Conservation (phyloP, 2,113 vertebrate species). For the Tamias sibiricus region DNA sequence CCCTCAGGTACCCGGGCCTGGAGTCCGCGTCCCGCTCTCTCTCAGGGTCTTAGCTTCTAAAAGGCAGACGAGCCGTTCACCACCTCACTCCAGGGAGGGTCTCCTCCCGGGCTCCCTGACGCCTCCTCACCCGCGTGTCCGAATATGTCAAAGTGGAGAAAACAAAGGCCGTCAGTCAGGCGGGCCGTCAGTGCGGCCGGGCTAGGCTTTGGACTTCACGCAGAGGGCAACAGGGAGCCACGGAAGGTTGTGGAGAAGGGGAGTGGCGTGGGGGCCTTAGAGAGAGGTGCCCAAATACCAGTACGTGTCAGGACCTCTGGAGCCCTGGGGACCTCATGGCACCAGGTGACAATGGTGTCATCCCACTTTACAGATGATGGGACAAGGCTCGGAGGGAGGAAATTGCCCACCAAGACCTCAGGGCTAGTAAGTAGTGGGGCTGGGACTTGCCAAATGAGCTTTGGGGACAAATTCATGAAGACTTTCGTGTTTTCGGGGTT, state of each 20-base stretch:
- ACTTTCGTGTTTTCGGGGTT: neutral
- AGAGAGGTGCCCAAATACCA: too few species aligned
- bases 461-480: neutral
- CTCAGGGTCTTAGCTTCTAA: neutral
- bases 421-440: neutral
- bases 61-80: neutral
- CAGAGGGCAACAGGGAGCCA: neutral
- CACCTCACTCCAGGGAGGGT: neutral
- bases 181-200: neutral
- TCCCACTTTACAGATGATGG: neutral
- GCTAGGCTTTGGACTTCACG: neutral
- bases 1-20: neutral
- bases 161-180: neutral
- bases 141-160: neutral
- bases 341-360: accelerated
- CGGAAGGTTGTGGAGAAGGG: neutral
- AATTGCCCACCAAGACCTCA: too few species aligned
- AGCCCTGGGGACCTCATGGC: accelerated
- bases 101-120: neutral
- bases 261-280: neutral
- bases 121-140: neutral
- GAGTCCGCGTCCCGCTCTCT: neutral
- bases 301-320: too few species aligned
- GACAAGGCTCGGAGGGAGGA: neutral
- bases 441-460: neutral